Base-by-base conservation (phyloP, 2,113 vertebrate genomes). In the Syngnathus floridae region DNA sequence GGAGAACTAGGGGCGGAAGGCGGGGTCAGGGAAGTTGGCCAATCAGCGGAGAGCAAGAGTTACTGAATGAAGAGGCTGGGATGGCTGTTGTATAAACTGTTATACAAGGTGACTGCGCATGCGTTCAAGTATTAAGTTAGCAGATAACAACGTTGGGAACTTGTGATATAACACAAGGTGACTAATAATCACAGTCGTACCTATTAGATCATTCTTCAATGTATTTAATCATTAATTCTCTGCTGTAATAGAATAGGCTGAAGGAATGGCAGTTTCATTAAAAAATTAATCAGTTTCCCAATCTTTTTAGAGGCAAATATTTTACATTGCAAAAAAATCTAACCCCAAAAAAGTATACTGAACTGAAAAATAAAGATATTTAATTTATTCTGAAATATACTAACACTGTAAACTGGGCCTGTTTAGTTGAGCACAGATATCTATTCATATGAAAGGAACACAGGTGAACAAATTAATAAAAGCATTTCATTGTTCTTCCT, bases 21-120 rank as follows among this genome's bases (percentile, higher is more conserved):
- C 58, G 37, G 2, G 64, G n/a, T 51, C 70, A 65, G 54, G 26
- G 6, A 35, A 5, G 13, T 31, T 83, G 85, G 78, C 84, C 75
- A 86, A 87, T 82, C 84, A 80, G 67, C 84, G 71, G 46, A 63
- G 65, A 26, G 73, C 66, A 67, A 73, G 75, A n/a, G 78, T 41
- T 46, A 8, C 35, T 88, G 86, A 88, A 88, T 82, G 85, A 65
- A 79, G 59, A 70, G 5, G 55, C 51, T 70, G 62, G 13, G 58
- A 58, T 75, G 86, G 49, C 62, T 83, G 87, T 91, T 91, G 91
- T 87, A 88, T 90, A 91, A 92, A 91, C 81, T 41, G 82, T 91
- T 92, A 91, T 79, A 87, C 83, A 88, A 88, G 86, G 79, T 72
- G 69, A 70, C 59, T 82, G 78, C 70, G 21, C 63, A 71, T 61